Evolutionary conservation across 1,140 invertebrate genomes (phyloP), one percentile per base, ranked within the genome.

Genomic region (Melipona quadrifasciata): DNA sequence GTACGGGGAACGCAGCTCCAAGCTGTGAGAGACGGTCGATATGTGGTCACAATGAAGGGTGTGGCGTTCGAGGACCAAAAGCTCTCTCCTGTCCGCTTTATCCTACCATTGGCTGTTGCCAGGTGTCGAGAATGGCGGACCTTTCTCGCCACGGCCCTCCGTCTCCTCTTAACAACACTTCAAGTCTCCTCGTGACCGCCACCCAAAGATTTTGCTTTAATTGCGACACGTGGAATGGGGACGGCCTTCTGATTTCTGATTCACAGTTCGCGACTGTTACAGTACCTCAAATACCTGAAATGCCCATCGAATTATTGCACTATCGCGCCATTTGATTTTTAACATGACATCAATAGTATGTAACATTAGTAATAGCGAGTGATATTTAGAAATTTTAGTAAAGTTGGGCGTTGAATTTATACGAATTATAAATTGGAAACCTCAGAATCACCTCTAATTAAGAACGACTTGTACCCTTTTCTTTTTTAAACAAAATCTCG

Each of bases 31-130:
- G 70, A 82, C 74, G 93, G 93, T 93, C 92, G 93, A 93, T 93
- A 93, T 92, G 83, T 91, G 92, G 89, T 87, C 91, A 93, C 91
- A 94, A 93, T 92, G 89, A 92, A 93, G 93, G 93, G 93, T 94
- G 93, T 94, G 93, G 93, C 93, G 88, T 93, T 93, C 89, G 92
- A 93, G 92, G 91, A 92, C 90, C 90, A 90, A 91, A 92, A 90
- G 89, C 91, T 91, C 87, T 89, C 90, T 86, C 86, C 85, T 86
- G 75, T 87, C 73, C 90, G 86, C 90, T 89, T 93, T 90, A 90
- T 89, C 87, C 90, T 90, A 91, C 91, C 88, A 93, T 93, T 93
- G 93, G 93, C 90, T 91, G 91, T 88, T 87, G 90, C 88, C 88
- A 92, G 90, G 91, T 93, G 89, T 93, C 90, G 89, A 91, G 90